Percentiles rank a stretch among this genome's conserved stretches.
phyloP scores from a whole-genome alignment of 2,113 vertebrate species.

The Felis chaus region DNA sequence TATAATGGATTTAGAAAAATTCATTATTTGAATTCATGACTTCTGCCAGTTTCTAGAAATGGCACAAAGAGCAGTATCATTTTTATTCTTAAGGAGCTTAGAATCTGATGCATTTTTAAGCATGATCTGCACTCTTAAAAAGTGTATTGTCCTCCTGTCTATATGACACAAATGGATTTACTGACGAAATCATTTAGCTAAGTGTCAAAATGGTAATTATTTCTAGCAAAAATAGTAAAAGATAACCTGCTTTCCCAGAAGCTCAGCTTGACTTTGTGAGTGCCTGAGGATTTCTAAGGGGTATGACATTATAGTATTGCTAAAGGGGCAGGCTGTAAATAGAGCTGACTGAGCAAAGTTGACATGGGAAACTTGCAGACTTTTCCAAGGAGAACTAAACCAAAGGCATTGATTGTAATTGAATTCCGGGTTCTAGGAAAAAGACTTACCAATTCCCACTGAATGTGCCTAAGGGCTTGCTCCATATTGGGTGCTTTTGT shows the following conservation, averaged over 20 bases:
- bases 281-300: conserved; percentile 13
- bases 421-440: not conserved
- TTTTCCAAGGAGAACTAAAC: not conserved
- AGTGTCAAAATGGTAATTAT: conserved; percentile 56
- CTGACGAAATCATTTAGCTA: conserved; percentile 43
- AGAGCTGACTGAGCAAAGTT: conserved; percentile 4
- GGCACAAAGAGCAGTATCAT: not conserved
- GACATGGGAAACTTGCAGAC: not conserved
- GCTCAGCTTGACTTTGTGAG: not conserved
- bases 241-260: conserved; percentile 33
- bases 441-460: not conserved
- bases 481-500: not conserved
- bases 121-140: not conserved
- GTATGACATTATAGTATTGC: not conserved
- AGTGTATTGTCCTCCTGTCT: not conserved
- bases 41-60: not conserved
- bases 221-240: conserved; percentile 64
- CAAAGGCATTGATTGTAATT: not conserved
- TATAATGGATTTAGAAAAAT: not conserved
- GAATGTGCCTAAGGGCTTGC: not conserved
- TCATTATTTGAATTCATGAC: not conserved
- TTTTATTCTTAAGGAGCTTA: conserved; percentile 1
- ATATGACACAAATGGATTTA: not conserved
- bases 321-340: not conserved
- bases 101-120: not conserved